Evolutionary conservation across 2,888 invertebrate species (phyloP), one percentile per base, ranked within the genome.

Genomic region (Amphimallon solstitiale): DNA sequence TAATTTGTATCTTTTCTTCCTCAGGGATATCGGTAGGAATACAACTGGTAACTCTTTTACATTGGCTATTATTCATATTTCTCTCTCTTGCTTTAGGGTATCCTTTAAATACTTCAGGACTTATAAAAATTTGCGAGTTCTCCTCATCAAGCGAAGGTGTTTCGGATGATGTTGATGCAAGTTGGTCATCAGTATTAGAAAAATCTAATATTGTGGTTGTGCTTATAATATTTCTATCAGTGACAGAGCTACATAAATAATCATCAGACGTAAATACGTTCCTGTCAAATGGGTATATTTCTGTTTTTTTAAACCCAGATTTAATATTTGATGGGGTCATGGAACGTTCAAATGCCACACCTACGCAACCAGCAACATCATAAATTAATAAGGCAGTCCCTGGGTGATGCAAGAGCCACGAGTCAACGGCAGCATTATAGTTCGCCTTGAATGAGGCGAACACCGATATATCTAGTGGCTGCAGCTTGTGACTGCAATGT

Each of bases 321-420:
- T 48, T 48, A 19, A 48, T 48, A 19, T 19, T 48, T n/a, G n/a
- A 17, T 15, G 48, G 48, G n/a, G 48, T 48, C 48, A 48, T 12
- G 12, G 12, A 48, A 17, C 19, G 15, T 48, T 48, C 48, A 48
- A 17, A 19, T 17, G 48, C 48, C 9, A n/a, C 15, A 17, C 17
- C 21, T 14, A 48, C 48, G 19, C 12, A 19, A n/a, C 19, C 48
- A 15, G 12, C 48, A n/a, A 48, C 48, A 17, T 48, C 19, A 10
- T 48, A 17, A 48, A 17, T 5, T 15, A 7, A n/a, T 17, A 19
- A 14, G 17, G 17, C 9, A 17, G 48, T n/a, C 15, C n/a, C 48
- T 17, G 15, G 5, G 19, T n/a, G n/a, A 48, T 17, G 17, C 48
- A 48, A n/a, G 48, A 48, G 19, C 15, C 48, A 48, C 6, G 48